Conservation (phyloP, 2,797 vertebrate species). For the Scleropages formosus region DNA sequence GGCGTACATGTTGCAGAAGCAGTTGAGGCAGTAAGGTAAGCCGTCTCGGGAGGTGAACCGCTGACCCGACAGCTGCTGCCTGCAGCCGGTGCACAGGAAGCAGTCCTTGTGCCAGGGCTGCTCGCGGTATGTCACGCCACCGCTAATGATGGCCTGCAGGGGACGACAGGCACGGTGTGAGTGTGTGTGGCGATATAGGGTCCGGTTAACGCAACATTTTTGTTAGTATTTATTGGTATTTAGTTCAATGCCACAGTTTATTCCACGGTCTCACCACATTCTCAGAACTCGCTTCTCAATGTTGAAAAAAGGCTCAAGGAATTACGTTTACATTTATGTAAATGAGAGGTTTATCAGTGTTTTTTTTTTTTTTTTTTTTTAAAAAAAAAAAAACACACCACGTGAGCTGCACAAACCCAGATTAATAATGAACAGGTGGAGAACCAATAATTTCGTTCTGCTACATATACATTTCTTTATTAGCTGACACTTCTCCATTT, state of each 20-base stretch:
- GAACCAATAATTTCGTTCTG: no score
- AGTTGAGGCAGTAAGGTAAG: constrained; percentile 84
- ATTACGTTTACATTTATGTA: no score
- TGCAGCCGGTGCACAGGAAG: constrained; percentile 86
- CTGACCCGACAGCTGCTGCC: constrained; percentile 84
- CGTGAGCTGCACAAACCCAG: no score
- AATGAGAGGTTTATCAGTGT: no score
- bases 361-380: no score
- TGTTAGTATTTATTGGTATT: background rate
- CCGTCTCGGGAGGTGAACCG: constrained; percentile 90
- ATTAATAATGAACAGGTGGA: no score
- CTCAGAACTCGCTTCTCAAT: no score
- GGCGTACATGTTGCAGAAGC: constrained; percentile 89
- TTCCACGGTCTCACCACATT: background rate
- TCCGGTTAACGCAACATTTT: background rate
- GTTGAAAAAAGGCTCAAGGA: background rate
- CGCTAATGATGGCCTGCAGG: constrained; percentile 82
- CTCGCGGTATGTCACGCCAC: constrained; percentile 87
- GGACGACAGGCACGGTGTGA: constrained; percentile 8
- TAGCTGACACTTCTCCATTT: no score
- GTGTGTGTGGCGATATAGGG: background rate
- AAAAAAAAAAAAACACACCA: no score
- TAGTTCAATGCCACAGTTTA: no score
- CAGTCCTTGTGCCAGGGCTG: constrained; percentile 94
- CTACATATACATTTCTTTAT: no score